These are phyloP conservation scores for Karalla daura DNA, from an alignment of 2,797 vertebrate species.

Conservation along the genomic window DNA sequence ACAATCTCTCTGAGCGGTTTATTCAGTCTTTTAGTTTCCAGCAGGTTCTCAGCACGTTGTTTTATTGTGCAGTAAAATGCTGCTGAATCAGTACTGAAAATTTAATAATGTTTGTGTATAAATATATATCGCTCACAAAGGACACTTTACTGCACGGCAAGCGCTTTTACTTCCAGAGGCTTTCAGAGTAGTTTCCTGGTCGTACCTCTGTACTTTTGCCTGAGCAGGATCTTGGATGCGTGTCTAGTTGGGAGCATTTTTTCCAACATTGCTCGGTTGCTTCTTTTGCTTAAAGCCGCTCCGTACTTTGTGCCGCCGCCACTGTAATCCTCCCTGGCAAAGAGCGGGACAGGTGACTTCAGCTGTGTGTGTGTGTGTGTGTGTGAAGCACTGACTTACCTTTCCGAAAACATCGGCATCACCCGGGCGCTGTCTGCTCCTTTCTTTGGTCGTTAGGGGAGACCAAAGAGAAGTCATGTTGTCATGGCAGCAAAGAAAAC, in stretches of 20 bases:
- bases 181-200: too few relatives aligned
- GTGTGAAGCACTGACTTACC: slow-evolving; percentile 36
- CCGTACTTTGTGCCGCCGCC: background rate
- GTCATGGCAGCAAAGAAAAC: slow-evolving; percentile 77
- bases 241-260: background rate
- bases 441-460: slow-evolving; percentile 56
- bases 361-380: slow-evolving; percentile 29
- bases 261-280: background rate
- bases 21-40: background rate
- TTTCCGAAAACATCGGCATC: slow-evolving; percentile 42
- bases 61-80: too few relatives aligned
- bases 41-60: too few relatives aligned
- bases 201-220: too few relatives aligned
- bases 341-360: slow-evolving; percentile 23
- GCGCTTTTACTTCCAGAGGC: background rate
- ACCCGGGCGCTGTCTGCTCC: slow-evolving; percentile 28
- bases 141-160: background rate
- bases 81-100: too few relatives aligned
- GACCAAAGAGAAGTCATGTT: slow-evolving; percentile 66
- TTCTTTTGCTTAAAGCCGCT: background rate
- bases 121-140: background rate
- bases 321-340: background rate
- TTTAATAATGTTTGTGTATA: background rate
- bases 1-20: background rate
- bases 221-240: background rate